Percentiles rank a stretch among this genome's conserved stretches.
Conservation (phyloP, 2,113 vertebrate genomes). For the Rhagologus leucostigma region DNA sequence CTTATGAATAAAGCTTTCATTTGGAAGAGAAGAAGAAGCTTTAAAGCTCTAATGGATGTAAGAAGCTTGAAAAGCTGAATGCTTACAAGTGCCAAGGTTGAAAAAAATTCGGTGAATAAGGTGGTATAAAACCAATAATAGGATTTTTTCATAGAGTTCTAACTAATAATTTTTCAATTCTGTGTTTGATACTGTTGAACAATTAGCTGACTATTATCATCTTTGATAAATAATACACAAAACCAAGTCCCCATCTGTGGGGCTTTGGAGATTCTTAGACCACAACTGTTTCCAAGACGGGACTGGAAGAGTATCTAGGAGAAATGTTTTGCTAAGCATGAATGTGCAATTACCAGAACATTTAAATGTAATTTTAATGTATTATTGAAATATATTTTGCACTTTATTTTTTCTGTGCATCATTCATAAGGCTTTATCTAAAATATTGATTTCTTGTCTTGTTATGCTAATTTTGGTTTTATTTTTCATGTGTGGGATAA, state of each 20-base stretch:
- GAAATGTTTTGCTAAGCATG: background rate
- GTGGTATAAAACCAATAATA: background rate
- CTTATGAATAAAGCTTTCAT: background rate
- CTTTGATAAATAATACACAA: background rate
- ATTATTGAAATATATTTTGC: background rate
- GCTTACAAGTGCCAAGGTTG: background rate
- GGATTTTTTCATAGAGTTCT: background rate
- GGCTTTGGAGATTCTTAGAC: background rate
- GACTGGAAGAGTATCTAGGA: background rate
- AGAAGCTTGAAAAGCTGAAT: background rate
- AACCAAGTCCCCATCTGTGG: background rate
- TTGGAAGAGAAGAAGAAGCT: background rate
- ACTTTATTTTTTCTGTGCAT: background rate
- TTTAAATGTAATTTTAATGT: background rate
- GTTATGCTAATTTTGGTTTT: background rate
- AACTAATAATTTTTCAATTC: background rate
- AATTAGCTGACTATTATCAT: background rate
- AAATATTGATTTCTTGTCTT: constrained; percentile 24
- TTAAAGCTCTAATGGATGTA: background rate
- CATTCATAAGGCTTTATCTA: background rate
- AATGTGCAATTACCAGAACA: background rate
- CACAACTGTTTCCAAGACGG: background rate
- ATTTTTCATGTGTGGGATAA: constrained; percentile 37
- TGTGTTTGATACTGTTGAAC: background rate
- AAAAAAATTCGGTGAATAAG: background rate